Evolutionary conservation across 2,888 invertebrate species (phyloP), one percentile per base, ranked within the genome.

Genomic region (Drosophila anomelani): DNA sequence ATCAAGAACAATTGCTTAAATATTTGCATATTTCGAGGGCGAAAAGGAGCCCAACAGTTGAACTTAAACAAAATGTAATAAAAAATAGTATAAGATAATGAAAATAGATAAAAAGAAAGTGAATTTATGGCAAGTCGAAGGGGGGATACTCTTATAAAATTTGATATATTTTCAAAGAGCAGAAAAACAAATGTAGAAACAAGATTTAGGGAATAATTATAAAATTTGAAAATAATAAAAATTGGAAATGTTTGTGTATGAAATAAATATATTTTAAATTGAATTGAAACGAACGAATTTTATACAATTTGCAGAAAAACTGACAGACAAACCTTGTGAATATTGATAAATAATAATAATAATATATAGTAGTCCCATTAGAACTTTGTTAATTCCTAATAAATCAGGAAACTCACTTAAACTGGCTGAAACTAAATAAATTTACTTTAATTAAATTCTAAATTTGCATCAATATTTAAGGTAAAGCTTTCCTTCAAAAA

Each of bases 1-100:
- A 73, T 73, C 55, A 49, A 43, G 9, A 23, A 55, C 73, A 75
- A 73, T 73, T 73, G 57, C n/a, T 12, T 15, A 47, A 41, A 43
- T 38, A 62, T 74, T 64, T 64, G 75, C 72, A 74, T 75, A 57
- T 64, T 46, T 74, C 20, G 46, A 38, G 34, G 39, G 34, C 39
- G 12, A 10, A 34, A 39, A 39, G 8, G n/a, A 44, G 32, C 20
- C 32, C 2, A 56, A 32, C 10, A 13, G 17, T 17, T 13, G 32
- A 32, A 32, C 17, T 49, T 17, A 34, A 51, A 4, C 0, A 4
- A 51, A 8, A 34, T 34, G 17, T 34, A 12, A 32, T 10, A 12
- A 49, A 49, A 32, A 17, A 13, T 49, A 32, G 32, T 12, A 13
- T 43, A 43, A 32, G n/a, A 49, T 49, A 49, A 4, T 4, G 32